Evolutionary conservation across 2,113 vertebrate genomes (phyloP).

Genomic region (Neogobius melanostomus): DNA sequence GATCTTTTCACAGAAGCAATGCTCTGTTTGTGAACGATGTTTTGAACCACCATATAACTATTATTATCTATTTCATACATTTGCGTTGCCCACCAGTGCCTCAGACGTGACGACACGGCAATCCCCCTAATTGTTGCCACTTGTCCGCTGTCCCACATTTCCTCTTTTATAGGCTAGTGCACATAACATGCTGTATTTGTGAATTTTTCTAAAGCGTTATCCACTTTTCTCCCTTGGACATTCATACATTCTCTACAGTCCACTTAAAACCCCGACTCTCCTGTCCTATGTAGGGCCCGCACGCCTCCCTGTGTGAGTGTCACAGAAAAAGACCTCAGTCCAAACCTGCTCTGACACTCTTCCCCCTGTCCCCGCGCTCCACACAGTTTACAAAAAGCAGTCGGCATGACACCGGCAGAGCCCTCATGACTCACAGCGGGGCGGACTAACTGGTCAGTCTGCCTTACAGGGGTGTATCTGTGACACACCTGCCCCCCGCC

Average conservation of each 20-base stretch:
- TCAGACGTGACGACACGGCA: too few relatives aligned
- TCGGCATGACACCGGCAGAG: slow-evolving; percentile 20
- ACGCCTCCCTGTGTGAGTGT: slow-evolving; percentile 25
- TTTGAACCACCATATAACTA: too few relatives aligned
- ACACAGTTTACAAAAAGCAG: slow-evolving; percentile 28
- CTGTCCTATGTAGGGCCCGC: background rate
- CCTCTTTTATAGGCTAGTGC: too few relatives aligned
- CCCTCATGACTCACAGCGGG: slow-evolving; percentile 36
- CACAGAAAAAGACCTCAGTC: slow-evolving; percentile 4
- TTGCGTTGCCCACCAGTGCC: too few relatives aligned
- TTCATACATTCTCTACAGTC: background rate
- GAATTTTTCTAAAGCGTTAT: too few relatives aligned
- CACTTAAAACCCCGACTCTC: background rate
- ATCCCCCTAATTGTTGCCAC: too few relatives aligned
- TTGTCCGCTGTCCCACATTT: too few relatives aligned
- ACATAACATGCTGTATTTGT: too few relatives aligned
- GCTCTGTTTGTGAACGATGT: too few relatives aligned
- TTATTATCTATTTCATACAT: too few relatives aligned
- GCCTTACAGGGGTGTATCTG: slow-evolving; percentile 31
- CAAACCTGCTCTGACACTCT: slow-evolving; percentile 36
- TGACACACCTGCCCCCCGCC: slow-evolving; percentile 59
- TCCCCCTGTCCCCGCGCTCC: slow-evolving; percentile 22
- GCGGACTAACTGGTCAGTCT: slow-evolving; percentile 49
- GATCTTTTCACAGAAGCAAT: too few relatives aligned
- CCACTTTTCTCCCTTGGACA: too few relatives aligned